Conservation (phyloP, 2,888 invertebrate genomes). For the Eubasilissa splendida region DNA sequence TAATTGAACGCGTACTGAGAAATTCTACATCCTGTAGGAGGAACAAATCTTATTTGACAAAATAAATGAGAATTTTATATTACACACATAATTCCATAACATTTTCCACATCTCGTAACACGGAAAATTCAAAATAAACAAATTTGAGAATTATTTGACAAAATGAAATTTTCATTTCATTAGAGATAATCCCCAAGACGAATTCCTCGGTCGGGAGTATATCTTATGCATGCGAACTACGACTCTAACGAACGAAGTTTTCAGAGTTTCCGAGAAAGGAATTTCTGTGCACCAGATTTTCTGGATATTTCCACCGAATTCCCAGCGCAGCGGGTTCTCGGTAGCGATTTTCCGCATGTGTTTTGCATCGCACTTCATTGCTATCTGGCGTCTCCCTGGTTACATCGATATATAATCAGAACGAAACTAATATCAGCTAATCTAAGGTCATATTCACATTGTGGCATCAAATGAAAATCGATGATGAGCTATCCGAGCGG, state of each 20-base stretch:
- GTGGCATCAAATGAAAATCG: conserved; percentile 27
- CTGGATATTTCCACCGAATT: conserved; percentile 5
- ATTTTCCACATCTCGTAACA: too few relatives aligned
- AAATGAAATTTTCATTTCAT: neutral
- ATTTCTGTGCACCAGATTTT: conserved; percentile 21
- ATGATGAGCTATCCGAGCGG: conserved; percentile 2
- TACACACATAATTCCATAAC: too few relatives aligned
- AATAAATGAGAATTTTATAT: too few relatives aligned
- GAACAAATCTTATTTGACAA: too few relatives aligned
- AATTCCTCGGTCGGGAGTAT: neutral
- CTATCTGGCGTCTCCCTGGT: conserved; percentile 34
- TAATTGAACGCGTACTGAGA: too few relatives aligned
- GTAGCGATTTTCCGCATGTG: conserved; percentile 31
- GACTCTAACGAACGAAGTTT: conserved; percentile 8
- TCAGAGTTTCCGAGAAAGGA: conserved; percentile 9
- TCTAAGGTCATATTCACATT: conserved; percentile 34
- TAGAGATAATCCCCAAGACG: neutral
- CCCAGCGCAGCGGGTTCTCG: neutral
- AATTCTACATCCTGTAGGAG: too few relatives aligned
- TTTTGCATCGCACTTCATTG: conserved; percentile 20
- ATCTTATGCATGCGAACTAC: conserved; percentile 4
- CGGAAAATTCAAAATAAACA: neutral
- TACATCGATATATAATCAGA: conserved; percentile 41
- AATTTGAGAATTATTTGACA: neutral
- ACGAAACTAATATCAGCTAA: conserved; percentile 35